Base-by-base conservation (phyloP, 2,888 invertebrate genomes). In the Napeogenes sylphis region DNA sequence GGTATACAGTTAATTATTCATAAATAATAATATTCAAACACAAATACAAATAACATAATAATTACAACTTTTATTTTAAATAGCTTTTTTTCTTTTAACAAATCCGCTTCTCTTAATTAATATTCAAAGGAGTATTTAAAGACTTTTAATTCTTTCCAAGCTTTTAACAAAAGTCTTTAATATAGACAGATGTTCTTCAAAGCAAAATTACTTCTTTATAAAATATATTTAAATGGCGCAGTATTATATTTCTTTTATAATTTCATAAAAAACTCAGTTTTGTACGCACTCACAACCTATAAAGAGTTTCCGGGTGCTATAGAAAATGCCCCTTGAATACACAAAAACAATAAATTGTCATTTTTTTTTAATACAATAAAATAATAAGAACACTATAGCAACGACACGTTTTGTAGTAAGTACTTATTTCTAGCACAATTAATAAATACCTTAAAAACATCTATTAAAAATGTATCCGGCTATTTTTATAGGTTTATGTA, bases 291-390 rank as follows among this genome's bases (percentile, higher is more conserved):
- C 51, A 30, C 21, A 51, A 4, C 21, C 8, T 51, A 51, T 51
- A 51, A 51, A 30, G 30, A 30, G n/a, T 30, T 51, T 51, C 51
- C 51, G 51, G 51, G 51, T 51, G 51, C 51, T 30, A n/a, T 51
- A 8, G 10, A 30, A 30, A 10, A 30, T 51, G n/a, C 21, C 51
- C 51, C 51, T n/a, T 42, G 21, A 30, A 51, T 51, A 51, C 30
- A 30, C 30, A 51, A 51, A 51, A 51, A 51, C 51, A 51, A 51
- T 51, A 30, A 51, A 51, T 51, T 5, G 6, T n/a, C 12, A 47
- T 2, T 3, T 6, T 4, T 10, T 51, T 30, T 30, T 30, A 30
- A 6, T n/a, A 51, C 51, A 51, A 51, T 51, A 30, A 30, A 51
- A 6, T 51, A 51, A 51, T 12, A 30, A 4, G 30, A 6, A 51